Base-by-base conservation (phyloP, 2,797 vertebrate genomes). In the Okamejei kenojei region DNA sequence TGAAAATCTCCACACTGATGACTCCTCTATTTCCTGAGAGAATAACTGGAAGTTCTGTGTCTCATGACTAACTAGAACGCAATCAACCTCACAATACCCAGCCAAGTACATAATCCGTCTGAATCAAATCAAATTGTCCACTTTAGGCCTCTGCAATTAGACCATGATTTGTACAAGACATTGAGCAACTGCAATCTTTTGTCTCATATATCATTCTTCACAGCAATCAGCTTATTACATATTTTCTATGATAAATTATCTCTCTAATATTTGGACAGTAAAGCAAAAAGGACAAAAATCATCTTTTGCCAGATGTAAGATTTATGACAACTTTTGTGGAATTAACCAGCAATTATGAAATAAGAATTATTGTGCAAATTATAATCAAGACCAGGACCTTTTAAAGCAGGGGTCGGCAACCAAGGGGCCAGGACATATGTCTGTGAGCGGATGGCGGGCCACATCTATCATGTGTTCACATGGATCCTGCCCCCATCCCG, bases 121-220 rank as follows among this genome's bases (percentile, higher is more conserved):
- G 23, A 88, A 68, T 88, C 82, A 63, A 86, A 86, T 86, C 63
- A 88, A 63, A 63, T 3, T 88, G 84, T 65, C 63, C 84, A 88
- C 63, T 65, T 61, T 88, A 65, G 29, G 58, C 84, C 61, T 65
- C 1, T n/a, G 21, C 61, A 88, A 88, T 68, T 35, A 35, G 84
- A 29, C 63, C n/a, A 68, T 5, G 63, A 88, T 35, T 88, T 9
- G 19, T 88, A n/a, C 84, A 88, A 68, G 2, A 68, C 17, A n/a
- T 63, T 86, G 61, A 61, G 26, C 58, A 86, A 86, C 9, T 68
- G 29, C 35, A 88, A 88, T 17, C 1, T 88, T 35, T 35, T 35
- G 63, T 5, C 61, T 68, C 32, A 63, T 17, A 88, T 15, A n/a
- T 65, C 61, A 68, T 88, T 88, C 63, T 65, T 88, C 61, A 32